Base-by-base conservation (phyloP, 64 coral and sea anemone species). In the Astreopora myriophthalma region DNA sequence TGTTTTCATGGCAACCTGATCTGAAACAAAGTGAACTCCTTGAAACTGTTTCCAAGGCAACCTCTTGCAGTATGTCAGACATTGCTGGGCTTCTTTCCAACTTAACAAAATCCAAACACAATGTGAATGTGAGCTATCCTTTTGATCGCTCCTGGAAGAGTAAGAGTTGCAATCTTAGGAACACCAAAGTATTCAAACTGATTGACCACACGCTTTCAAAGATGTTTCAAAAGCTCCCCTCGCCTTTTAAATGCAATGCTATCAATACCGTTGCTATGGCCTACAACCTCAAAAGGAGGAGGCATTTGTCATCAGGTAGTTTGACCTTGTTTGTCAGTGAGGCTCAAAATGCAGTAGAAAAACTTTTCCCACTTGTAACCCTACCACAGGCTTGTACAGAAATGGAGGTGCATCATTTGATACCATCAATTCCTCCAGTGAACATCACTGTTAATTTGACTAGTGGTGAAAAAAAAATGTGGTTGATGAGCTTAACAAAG, bases 231-330 rank as follows among this genome's bases (percentile, higher is more conserved):
- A 37, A 17, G 60, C 55, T 96, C 8, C 62, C 95, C 1, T 37
- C 71, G 6, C 87, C 95, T 65, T 96, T 96, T 51, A 87, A 96
- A 80, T 96, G 95, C 26, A 55, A 86, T 24, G 72, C 94, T 30
- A 39, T 96, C 16, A 71, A 90, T 20, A 90, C 64, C 17, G 74
- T 93, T 64, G 68, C 95, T 52, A 70, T 88, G 76, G 34, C 63
- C 9, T 60, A 86, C 5, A 80, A 71, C 36, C 38, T 38, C 30
- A 48, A 74, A 20, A 28, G 8, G 3, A 44, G 44, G 14, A 44
- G 79, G 12, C 46, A 83, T 69, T 65, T 88, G 20, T 9, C 63
- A 12, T 23, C 1, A 2, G 23, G 32, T 13, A 67, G 35, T 85
- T 23, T 72, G 44, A 55, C 72, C 22, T 55, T 73, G 2, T 52